Base-by-base conservation (phyloP, 2,888 invertebrate genomes). In the Tigriopus californicus region DNA sequence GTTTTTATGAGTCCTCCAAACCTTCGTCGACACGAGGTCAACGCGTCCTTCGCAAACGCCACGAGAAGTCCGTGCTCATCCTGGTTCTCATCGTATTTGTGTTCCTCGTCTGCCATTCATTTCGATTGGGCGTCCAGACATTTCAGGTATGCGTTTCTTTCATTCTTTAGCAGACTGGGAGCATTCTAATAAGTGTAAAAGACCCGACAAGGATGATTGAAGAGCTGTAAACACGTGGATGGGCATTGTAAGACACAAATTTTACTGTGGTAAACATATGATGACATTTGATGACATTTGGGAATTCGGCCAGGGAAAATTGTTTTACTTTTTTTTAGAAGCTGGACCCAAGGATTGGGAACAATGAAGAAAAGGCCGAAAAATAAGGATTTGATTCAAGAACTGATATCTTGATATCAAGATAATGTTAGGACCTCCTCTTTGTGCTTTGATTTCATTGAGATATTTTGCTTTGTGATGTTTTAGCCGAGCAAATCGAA, bases 21-120 rank as follows among this genome's bases (percentile, higher is more conserved):
- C 44, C 44, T 44, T 44, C 18, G 44, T 44, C 54, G 13, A 52
- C 52, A 8, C 24, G 41, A 2, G 54, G 54, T 11, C 54, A 54
- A 41, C 33, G 22, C 15, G 41, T 40, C 15, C 25, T 54, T 40
- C n/a, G 41, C 2, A 54, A 54, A 41, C n/a, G 54, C 13, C 54
- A 54, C 41, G 54, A 54, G 40, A 54, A 54, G 22, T 54, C 54
- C 15, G 54, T 54, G 18, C 40, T 54, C 41, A 54, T 54, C 20
- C 41, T 54, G 18, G 15, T 25, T 6, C 54, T 54, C 40, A 54
- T 54, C 18, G 54, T 54, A 15, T 25, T 41, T 54, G 54, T 54
- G 3, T 54, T 54, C 15, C 40, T 54, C 18, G 15, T 54, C 20
- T 54, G 54, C 15, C 54, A 54, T 41, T 54, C 41, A 33, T 54